Evolutionary conservation across 2,888 invertebrate genomes (phyloP).

Genomic region (Argyresthia goedartella): DNA sequence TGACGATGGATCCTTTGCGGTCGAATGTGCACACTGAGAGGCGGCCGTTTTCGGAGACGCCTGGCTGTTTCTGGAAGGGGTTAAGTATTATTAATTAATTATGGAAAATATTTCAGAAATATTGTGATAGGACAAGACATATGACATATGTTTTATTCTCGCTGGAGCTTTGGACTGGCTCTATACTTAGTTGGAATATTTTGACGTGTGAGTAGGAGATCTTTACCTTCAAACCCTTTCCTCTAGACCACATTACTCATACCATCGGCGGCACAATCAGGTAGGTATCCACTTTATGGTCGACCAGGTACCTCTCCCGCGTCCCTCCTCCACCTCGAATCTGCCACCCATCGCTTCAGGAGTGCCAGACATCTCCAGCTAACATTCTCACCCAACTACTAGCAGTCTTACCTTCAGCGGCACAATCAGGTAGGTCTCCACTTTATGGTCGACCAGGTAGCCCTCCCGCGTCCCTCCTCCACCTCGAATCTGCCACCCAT

Average conservation of each 20-base stretch:
- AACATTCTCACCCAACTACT: too few relatives aligned
- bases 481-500: slow-evolving; percentile 86
- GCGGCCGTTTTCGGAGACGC: slow-evolving; percentile 51
- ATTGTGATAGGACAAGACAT: neutral
- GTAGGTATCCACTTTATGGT: neutral
- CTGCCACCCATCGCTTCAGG: too few relatives aligned
- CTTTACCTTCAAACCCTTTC: too few relatives aligned
- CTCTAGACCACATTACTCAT: neutral
- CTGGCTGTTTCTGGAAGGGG: slow-evolving; percentile 39
- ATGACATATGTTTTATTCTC: too few relatives aligned
- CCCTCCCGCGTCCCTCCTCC: slow-evolving; percentile 84
- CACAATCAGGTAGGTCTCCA: slow-evolving; percentile 89
- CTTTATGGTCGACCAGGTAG: slow-evolving; percentile 89
- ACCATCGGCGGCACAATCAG: neutral
- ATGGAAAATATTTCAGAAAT: neutral
- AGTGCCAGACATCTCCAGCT: too few relatives aligned
- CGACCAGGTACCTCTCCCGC: too few relatives aligned
- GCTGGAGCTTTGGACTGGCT: too few relatives aligned
- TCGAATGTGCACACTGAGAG: slow-evolving; percentile 58
- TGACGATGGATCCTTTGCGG: slow-evolving; percentile 59
- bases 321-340: too few relatives aligned
- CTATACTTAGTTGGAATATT: too few relatives aligned
- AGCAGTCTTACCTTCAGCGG: slow-evolving; percentile 78
- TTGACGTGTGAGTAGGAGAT: too few relatives aligned
- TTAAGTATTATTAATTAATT: neutral